Base-by-base conservation (phyloP, 1,140 invertebrate genomes). In the Phthorimaea operculella region DNA sequence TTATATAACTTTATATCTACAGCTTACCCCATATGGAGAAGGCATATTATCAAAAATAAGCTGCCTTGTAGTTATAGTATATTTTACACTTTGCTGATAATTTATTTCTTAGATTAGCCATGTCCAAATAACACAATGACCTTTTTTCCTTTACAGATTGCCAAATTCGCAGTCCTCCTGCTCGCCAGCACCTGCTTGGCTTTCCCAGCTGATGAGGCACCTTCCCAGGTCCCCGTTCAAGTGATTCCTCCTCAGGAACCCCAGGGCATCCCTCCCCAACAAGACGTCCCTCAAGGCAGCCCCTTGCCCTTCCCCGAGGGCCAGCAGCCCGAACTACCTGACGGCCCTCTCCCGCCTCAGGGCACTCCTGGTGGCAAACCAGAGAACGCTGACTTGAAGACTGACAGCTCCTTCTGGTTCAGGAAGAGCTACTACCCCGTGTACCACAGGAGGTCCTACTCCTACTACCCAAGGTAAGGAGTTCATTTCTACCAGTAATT, bases 401-500 rank as follows among this genome's bases (percentile, higher is more conserved):
- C 68, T 12, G 68, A 63, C 34, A 33, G 59, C 11, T 62, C 57
- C 18, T 48, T 58, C 11, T 65, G 62, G 68, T 63, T 15, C 8
- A 11, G 44, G 4, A 47, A 55, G 44, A 45, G 36, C 28, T 58
- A 60, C 15, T 55, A 58, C 14, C 54, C 44, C 39, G 28, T 28
- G n/a, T 52, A 49, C 47, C 42, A 17, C 33, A 16, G 12, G 8
- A 53, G 45, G 39, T 55, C 47, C n/a, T 56, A 52, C 18, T n/a
- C n/a, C n/a, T 58, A 58, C 12, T 55, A 53, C 14, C 59, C 59
- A 1, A 61, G 59, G 59, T 61, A 21, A 49, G 44, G 11, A n/a
- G 8, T 42, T 42, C 9, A n/a, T 4, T 4, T 3, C 14, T n/a
- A n/a, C 3, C 2, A 42, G 11, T 42, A 42, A n/a, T n/a, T 8